Base-by-base conservation (phyloP, 1,140 invertebrate species). In the Tigriopus japonicus region DNA sequence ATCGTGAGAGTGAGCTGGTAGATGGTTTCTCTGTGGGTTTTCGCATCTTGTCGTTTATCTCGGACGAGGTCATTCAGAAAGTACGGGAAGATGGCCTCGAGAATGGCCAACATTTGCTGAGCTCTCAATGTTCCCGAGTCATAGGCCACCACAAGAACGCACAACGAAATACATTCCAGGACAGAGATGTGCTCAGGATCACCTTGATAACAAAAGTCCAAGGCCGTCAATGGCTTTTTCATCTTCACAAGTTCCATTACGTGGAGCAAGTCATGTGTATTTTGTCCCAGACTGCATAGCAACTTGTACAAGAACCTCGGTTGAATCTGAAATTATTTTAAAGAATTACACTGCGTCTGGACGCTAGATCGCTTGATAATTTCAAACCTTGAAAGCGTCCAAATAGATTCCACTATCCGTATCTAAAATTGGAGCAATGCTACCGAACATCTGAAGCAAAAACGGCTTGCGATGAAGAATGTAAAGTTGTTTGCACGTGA, bases 401-500 rank as follows among this genome's bases (percentile, higher is more conserved):
- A 87, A 87, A 69, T 83, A 85, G 6, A 82, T 79, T 52, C 82
- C 82, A n/a, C 40, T 42, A 69, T 98, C 92, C 1, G 86, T 88
- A 69, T 98, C 93, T 35, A 98, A 76, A 67, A 98, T 89, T 1
- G 92, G 86, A 0, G 95, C 95, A 1, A 96, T 85, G 52, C 89
- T 93, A 6, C 95, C 95, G 75, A 98, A 98, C 90, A 98, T 94
- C 79, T 99, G 88, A 19, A 98, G 76, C 63, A 98, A 90, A 68
- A 98, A 99, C 1, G 95, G 94, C 70, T 98, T 98, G 60, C 95
- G 78, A 69, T 99, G 97, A 70, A 99, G 81, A 52, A 98, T 78
- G 72, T 98, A 98, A 72, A 99, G 97, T 71, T 98, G 94, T 69
- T 96, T 94, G 6, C 94, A 93, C 0, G 91, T 87, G 71, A 97